phyloP scores from a whole-genome alignment of 2,113 vertebrate species.

The Crotalus viridis region DNA sequence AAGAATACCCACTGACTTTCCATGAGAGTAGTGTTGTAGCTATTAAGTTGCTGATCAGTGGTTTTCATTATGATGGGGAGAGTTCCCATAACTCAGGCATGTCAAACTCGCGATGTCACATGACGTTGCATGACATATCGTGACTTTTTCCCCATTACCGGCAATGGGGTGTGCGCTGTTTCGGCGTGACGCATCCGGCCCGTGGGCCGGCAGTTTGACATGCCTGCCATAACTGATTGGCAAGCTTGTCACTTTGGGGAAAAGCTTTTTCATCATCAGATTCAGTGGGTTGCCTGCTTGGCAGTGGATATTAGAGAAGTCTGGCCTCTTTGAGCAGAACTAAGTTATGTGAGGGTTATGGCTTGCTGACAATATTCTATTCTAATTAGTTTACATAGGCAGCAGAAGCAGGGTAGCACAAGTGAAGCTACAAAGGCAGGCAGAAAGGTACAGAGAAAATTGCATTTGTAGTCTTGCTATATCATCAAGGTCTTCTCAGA shows the following conservation, averaged over 20 bases:
- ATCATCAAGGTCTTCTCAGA: neutral
- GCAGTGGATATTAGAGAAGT: neutral
- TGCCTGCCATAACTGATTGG: neutral
- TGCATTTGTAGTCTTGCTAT: neutral
- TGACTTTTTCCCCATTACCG: no score
- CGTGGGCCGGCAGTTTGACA: no score
- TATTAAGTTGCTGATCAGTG: neutral
- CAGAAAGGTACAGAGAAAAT: neutral
- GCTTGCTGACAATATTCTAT: neutral
- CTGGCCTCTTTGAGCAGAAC: neutral
- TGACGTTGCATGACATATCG: no score
- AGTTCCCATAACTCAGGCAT: neutral
- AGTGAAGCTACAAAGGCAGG: neutral
- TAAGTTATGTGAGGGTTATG: neutral
- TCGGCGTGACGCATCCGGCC: no score
- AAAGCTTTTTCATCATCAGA: neutral
- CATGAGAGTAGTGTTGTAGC: neutral
- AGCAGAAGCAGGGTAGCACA: neutral
- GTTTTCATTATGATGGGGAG: neutral
- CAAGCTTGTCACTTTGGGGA: neutral
- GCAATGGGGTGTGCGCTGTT: no score
- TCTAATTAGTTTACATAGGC: neutral
- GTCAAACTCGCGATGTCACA: no score
- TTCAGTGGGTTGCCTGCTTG: neutral
- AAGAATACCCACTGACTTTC: neutral